Evolutionary conservation across 2,888 invertebrate species (phyloP).

Genomic region (Julus scanicus): DNA sequence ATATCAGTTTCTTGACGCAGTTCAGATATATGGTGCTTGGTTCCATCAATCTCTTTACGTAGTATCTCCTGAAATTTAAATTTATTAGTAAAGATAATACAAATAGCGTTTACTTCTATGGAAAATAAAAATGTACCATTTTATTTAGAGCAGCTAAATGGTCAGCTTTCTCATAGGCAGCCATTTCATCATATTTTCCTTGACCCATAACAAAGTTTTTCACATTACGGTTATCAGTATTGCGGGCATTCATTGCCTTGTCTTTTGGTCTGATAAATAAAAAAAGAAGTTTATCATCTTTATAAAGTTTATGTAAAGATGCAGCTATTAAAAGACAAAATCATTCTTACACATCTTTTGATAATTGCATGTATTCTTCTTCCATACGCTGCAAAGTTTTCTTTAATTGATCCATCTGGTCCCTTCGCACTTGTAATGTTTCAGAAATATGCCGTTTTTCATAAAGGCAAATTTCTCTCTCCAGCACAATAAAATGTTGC

Average conservation of each 20-base stretch:
- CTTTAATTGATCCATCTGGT: constrained; percentile 56
- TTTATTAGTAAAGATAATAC: neutral
- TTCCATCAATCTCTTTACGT: constrained; percentile 58
- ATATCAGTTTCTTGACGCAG: constrained; percentile 56
- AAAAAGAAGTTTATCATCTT: too few species aligned
- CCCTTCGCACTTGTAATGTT: constrained; percentile 57
- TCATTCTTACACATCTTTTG: constrained; percentile 54
- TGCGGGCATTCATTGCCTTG: neutral
- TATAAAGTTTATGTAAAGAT: too few species aligned
- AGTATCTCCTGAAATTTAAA: constrained; percentile 57
- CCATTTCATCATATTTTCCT: constrained; percentile 56
- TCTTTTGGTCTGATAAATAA: neutral
- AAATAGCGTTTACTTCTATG: neutral
- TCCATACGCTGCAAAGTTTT: constrained; percentile 56
- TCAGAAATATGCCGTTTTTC: constrained; percentile 58
- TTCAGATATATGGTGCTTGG: constrained; percentile 57
- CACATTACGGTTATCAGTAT: constrained; percentile 53
- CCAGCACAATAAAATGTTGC: constrained; percentile 56
- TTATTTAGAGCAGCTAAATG: constrained; percentile 57
- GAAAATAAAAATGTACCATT: too few species aligned
- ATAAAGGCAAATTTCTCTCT: constrained; percentile 56
- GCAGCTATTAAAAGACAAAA: too few species aligned
- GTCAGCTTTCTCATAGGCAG: constrained; percentile 58
- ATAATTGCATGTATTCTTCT: constrained; percentile 52
- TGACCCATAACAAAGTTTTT: constrained; percentile 56